Evolutionary conservation across 2,888 invertebrate genomes (phyloP), one percentile per base, ranked within the genome.

Genomic region (Chloromyia formosa): DNA sequence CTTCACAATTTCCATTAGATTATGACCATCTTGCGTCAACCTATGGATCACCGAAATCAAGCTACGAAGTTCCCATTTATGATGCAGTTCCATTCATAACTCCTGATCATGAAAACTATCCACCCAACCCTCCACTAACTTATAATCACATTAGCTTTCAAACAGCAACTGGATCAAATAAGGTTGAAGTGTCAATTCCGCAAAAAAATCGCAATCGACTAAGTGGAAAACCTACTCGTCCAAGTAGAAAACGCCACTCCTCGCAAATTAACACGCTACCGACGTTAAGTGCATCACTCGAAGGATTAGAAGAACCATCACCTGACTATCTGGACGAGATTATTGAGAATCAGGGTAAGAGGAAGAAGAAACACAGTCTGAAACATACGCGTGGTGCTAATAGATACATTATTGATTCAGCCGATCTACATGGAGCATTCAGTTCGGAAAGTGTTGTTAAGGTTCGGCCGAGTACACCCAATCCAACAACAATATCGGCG

Each of bases 41-140:
- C 1, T 84, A 83, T 42, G 82, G 84, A 45, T 84, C 81, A 23
- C 83, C 84, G 12, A 84, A 84, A 75, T 82, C 82, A 7, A 84
- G 85, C 61, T 85, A 85, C 75, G 84, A 84, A 76, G 84, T 85
- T n/a, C 85, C 86, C 35, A 80, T 84, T 18, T 84, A 84, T 35
- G 84, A 85, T 77, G 81, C 83, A 1, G 80, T 83, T 76, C 83
- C 83, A 3, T 84, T 83, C 49, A 75, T 76, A 16, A 64, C 72
- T 18, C 82, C 79, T 45, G 78, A 81, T 4, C 80, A 81, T 1
- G 83, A 83, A n/a, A 76, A 80, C 18, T 84, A 82, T 77, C 84
- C 84, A 20, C 84, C 84, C 5, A 79, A 79, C 60, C 69, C 78
- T 49, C 77, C 78, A n/a, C 75, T 74, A 74, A 68, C 74, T n/a